A percentile compares a stretch with the other conserved stretches of the same genome.
Evolutionary conservation across 2,888 invertebrate genomes (phyloP).

Genomic region (Sussaba pulchella): DNA sequence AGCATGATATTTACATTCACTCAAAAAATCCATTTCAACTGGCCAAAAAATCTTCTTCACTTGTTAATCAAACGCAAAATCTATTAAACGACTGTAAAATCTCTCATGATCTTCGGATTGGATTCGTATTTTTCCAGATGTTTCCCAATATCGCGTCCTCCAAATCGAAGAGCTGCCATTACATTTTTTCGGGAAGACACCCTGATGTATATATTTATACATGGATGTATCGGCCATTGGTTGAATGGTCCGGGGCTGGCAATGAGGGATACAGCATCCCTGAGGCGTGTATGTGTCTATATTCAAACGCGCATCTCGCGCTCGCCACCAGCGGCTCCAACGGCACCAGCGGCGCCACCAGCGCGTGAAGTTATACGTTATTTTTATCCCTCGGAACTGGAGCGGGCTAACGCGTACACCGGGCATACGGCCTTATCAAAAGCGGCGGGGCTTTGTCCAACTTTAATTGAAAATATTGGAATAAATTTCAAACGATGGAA

Average conservation of each 20-base stretch:
- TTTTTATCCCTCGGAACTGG: slow-evolving; percentile 80
- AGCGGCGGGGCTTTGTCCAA: slow-evolving; percentile 80
- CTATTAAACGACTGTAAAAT: too few species aligned
- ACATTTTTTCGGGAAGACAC: too few species aligned
- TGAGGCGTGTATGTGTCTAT: slow-evolving; percentile 16
- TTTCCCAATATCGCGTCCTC: too few species aligned
- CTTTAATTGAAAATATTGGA: slow-evolving; percentile 84
- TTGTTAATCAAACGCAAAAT: too few species aligned
- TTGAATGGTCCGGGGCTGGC: slow-evolving; percentile 34
- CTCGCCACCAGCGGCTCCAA: slow-evolving; percentile 44
- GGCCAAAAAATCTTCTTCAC: too few species aligned
- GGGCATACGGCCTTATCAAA: slow-evolving; percentile 75
- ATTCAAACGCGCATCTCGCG: slow-evolving; percentile 33
- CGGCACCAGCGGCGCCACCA: slow-evolving; percentile 73
- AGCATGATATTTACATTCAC: too few species aligned
- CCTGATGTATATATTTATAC: too few species aligned
- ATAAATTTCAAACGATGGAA: slow-evolving; percentile 79
- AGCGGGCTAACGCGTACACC: slow-evolving; percentile 75
- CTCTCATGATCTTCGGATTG: too few species aligned
- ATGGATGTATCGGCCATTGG: slow-evolving; percentile 35
- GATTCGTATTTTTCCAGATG: too few species aligned
- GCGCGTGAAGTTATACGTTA: slow-evolving; percentile 76
- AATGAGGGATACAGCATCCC: slow-evolving; percentile 35
- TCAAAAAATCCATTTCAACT: too few species aligned
- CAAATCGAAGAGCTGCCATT: too few species aligned